A percentile compares a stretch with the other conserved stretches of the same genome.
Conservation (phyloP, 2,113 vertebrate genomes). For the Lichenostomus cassidix region DNA sequence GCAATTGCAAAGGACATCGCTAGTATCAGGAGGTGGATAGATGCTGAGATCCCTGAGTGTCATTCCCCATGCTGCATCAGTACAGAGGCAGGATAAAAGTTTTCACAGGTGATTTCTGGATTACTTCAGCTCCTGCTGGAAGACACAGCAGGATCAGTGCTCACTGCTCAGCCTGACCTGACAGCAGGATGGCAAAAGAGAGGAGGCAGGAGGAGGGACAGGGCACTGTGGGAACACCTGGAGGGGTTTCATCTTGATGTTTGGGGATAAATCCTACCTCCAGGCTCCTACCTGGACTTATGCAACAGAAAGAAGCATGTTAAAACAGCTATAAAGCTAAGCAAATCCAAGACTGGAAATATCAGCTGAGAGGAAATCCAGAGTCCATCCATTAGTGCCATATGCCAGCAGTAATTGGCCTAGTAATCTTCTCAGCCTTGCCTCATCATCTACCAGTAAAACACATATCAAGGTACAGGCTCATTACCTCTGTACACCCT, state of each 20-base stretch:
- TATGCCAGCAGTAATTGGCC: neutral
- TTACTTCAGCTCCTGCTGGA: neutral
- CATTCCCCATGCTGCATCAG: neutral
- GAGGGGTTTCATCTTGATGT: neutral
- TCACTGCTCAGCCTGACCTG: neutral
- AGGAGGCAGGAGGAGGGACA: neutral
- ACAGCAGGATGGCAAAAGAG: neutral
- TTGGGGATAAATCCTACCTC: neutral
- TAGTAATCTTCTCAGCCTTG: neutral
- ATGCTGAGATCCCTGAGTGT: neutral
- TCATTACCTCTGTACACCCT: neutral
- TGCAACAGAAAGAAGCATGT: neutral
- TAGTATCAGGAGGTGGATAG: neutral
- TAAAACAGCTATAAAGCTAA: neutral
- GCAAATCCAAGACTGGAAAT: neutral
- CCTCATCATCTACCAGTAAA: neutral
- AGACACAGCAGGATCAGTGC: neutral
- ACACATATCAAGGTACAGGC: neutral
- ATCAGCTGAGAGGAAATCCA: neutral
- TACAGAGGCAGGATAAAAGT: neutral
- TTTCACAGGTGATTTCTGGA: neutral
- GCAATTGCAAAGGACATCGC: neutral
- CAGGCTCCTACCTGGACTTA: neutral
- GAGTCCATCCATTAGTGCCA: neutral
- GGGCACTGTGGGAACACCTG: neutral